Conservation (phyloP, 2,113 vertebrate species). For the Pipra filicauda region DNA sequence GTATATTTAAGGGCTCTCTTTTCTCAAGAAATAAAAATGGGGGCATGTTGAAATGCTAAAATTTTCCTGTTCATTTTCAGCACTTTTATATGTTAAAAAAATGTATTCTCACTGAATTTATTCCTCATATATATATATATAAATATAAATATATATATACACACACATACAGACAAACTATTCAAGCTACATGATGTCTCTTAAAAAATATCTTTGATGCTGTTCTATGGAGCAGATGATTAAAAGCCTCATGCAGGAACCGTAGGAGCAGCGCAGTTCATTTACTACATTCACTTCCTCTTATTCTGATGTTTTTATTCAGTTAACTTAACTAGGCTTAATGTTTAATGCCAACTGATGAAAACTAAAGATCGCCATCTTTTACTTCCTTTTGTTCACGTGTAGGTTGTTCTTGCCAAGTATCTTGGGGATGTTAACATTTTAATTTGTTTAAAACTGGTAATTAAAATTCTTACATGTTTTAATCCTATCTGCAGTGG, state of each 20-base stretch:
- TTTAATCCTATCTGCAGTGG: not conserved
- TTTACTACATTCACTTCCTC: not conserved
- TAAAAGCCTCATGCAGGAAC: not conserved
- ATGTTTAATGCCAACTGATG: not conserved
- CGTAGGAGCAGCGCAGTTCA: not conserved
- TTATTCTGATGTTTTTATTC: not conserved
- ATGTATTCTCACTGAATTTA: not conserved
- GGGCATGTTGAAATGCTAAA: not conserved
- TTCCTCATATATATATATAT: not conserved
- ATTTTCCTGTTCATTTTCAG: not conserved
- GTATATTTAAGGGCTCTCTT: not conserved
- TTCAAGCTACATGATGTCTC: not conserved
- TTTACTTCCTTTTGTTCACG: not conserved
- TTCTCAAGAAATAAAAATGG: slow-evolving; percentile 1
- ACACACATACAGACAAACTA: not conserved
- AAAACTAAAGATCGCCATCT: not conserved
- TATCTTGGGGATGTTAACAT: not conserved
- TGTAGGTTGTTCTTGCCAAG: not conserved
- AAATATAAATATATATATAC: not conserved
- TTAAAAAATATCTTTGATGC: not conserved
- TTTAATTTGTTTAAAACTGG: not conserved
- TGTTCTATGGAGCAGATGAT: not conserved
- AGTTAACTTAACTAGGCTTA: not conserved
- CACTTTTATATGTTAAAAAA: not conserved
- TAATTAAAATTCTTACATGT: not conserved